Evolutionary conservation across 2,888 invertebrate species (phyloP).

Genomic region (Sericinus montela): DNA sequence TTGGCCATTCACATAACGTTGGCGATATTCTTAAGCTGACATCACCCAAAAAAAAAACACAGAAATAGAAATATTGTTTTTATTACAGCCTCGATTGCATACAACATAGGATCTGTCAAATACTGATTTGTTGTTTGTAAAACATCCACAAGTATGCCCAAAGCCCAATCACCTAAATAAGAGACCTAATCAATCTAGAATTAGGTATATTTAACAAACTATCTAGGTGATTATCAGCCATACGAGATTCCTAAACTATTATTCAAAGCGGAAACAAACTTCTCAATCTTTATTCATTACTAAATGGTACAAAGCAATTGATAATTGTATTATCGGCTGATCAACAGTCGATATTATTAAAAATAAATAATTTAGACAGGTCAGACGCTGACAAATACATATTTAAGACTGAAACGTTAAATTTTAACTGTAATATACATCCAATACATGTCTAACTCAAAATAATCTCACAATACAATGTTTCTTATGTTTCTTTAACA

Average conservation of each 20-base stretch:
- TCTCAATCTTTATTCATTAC: not conserved
- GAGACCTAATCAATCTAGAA: no score
- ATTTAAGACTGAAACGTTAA: no score
- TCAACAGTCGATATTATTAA: not conserved
- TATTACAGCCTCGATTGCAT: conserved; percentile 60
- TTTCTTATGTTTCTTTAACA: no score
- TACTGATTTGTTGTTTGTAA: conserved; percentile 42
- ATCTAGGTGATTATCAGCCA: not conserved
- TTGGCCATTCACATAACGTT: no score
- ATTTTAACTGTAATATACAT: no score
- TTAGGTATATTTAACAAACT: no score
- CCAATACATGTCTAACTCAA: no score
- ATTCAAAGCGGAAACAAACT: not conserved
- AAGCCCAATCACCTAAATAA: not conserved
- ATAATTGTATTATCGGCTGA: not conserved
- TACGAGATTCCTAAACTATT: conserved; percentile 4
- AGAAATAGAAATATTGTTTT: conserved; percentile 35
- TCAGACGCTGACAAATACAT: not conserved
- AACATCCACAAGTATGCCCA: conserved; percentile 10
- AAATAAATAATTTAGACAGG: not conserved
- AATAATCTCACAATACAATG: no score
- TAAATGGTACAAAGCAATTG: not conserved
- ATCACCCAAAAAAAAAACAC: conserved; percentile 6
- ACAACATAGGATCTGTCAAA: conserved; percentile 50
- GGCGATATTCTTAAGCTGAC: no score